Percentiles rank a stretch among this genome's conserved stretches.
phyloP scores from a whole-genome alignment of 2,113 vertebrate species.

The Alethe diademata region DNA sequence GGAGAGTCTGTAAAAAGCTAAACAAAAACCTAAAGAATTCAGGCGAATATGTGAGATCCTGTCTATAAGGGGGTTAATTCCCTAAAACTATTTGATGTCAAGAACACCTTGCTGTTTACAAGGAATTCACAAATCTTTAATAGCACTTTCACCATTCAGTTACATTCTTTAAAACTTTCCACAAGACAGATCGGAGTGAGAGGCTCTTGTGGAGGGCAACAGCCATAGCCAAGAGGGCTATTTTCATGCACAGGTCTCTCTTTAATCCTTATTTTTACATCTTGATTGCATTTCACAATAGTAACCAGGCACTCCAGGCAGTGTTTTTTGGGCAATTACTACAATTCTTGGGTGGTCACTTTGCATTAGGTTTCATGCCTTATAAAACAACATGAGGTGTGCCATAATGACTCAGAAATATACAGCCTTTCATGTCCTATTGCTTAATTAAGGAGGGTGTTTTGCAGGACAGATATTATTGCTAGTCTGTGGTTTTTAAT shows the following conservation, averaged over 20 bases:
- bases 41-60: neutral
- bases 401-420: conserved; percentile 68
- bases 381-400: conserved; percentile 70
- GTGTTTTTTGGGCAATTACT: conserved; percentile 68
- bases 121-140: neutral
- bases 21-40: neutral
- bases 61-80: neutral
- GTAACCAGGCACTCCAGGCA: conserved; percentile 46
- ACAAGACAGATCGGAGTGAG: neutral
- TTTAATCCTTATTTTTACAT: conserved; percentile 53
- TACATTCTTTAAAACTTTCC: neutral
- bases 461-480: conserved; percentile 65
- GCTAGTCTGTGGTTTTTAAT: conserved; percentile 63
- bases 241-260: neutral
- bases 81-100: neutral
- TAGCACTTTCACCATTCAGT: neutral
- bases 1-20: neutral
- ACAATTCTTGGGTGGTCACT: conserved; percentile 71
- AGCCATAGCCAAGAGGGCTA: neutral
- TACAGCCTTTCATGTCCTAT: conserved; percentile 67
- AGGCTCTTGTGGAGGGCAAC: neutral
- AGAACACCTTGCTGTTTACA: neutral
- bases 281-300: conserved; percentile 56
- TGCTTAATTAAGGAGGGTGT: conserved; percentile 68
- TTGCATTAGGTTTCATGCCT: conserved; percentile 67